A percentile compares a stretch with the other conserved stretches of the same genome.
phyloP scores from a whole-genome alignment of 2,888 invertebrate genomes.

The Macrophya annulata region DNA sequence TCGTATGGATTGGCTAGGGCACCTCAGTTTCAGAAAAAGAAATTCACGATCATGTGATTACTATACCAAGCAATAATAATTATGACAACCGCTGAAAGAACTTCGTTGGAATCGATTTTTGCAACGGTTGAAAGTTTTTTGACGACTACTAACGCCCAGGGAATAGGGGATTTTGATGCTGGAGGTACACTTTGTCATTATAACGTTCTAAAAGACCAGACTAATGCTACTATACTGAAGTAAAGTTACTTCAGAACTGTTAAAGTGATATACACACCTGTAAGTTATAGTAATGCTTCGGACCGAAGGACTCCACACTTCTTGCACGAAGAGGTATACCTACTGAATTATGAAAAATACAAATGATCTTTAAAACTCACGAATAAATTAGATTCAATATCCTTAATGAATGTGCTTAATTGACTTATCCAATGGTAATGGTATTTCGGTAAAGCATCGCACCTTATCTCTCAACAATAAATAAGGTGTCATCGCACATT shows the following conservation, averaged over 20 bases:
- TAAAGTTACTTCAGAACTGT: neutral
- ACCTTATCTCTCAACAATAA: neutral
- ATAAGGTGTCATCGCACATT: neutral
- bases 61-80: neutral
- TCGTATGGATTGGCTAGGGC: no score
- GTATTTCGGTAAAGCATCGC: neutral
- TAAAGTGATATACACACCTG: neutral
- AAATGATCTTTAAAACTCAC: neutral
- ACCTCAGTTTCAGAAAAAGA: no score
- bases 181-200: slow-evolving; percentile 5
- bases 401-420: neutral
- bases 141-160: neutral
- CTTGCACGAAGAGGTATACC: slow-evolving; percentile 1
- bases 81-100: slow-evolving; percentile 20
- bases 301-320: neutral
- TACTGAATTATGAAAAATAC: neutral
- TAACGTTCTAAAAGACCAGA: neutral
- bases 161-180: neutral
- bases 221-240: neutral
- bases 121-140: neutral
- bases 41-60: neutral
- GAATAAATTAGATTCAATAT: neutral
- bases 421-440: neutral
- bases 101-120: slow-evolving; percentile 21
- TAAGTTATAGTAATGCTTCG: neutral